Evolutionary conservation across 2,888 invertebrate genomes (phyloP), one percentile per base, ranked within the genome.

Genomic region (Hydroisotoma schaefferi): DNA sequence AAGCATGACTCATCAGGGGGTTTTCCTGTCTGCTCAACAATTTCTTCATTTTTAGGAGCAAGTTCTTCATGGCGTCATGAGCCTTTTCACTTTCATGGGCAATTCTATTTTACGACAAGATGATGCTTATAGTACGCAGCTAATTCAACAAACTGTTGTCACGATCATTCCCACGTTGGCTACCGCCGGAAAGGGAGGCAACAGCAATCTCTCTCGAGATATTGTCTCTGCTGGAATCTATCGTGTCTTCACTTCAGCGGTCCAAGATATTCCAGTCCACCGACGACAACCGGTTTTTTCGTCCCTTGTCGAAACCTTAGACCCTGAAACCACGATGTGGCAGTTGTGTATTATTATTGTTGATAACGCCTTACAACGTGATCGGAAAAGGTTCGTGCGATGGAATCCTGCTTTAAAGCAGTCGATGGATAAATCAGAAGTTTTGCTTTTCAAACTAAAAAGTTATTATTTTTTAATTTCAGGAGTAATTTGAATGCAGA

Each of bases 61-160:
- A 78, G 91, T 98, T 0, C 79, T 97, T 18, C 88, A 92, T 75
- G 92, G 95, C 74, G 88, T 95, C 2, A 94, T 98, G 86, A 87
- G 93, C 23, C 90, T 99, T 72, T 99, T 99, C 76, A 95, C 97
- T 0, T 99, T 98, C 75, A 94, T 99, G 86, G 98, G 98, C 1
- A 89, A 89, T 0, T 91, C 91, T 0, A 86, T 98, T 10, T 80
- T 97, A 1, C 83, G 94, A 10, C 92, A 94, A 72, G 97, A 98
- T 75, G 94, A 97, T 74, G 87, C 89, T 0, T 95, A 95, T 77
- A 94, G 93, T 75, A 92, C 94, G 76, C 92, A 94, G 77, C 88
- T 97, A 25, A 94, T 97, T 56, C 84, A 86, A 0, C 88, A 87
- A 75, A 91, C 94, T 3, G 86, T 97, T 20, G 89, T 93, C 73